Evolutionary conservation across 2,888 invertebrate genomes (phyloP), one percentile per base, ranked within the genome.

Genomic region (Drosophila monieri): DNA sequence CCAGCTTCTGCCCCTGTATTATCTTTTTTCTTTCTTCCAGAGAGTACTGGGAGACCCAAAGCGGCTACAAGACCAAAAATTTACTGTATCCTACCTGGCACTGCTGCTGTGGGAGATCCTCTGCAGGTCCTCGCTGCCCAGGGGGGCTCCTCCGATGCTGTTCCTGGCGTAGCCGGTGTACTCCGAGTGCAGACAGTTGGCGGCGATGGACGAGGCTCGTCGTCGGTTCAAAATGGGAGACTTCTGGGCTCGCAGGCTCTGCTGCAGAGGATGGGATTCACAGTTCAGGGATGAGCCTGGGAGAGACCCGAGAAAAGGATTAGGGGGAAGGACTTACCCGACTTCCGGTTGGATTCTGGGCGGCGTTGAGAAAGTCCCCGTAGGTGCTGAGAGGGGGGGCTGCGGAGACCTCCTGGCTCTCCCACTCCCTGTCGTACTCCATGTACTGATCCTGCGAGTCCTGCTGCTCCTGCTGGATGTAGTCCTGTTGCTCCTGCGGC

Each of bases 161-260:
- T 76, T 75, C 6, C 68, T 61, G 23, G 70, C 43, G 44, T 70
- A 41, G 59, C 65, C 78, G 35, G 27, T 21, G 14, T 80, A 80
- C 62, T 91, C 91, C 18, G 88, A 84, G 32, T 89, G 86, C 30
- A 91, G 71, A 21, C 90, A 73, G 74, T 88, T 90, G 25, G 88
- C 79, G 3, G 90, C 91, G 51, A 91, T 90, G 6, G 91, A 91
- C 5, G 91, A 91, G 12, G 91, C 88, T 23, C 91, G 89, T 61
- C 91, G 88, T 23, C 91, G 78, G 59, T 84, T 85, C 10, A 91
- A 58, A 18, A 90, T 87, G 14, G 91, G 91, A 10, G 91, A 91
- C 51, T 89, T 91, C 57, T 89, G 88, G n/a, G 55, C 15, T 0
- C 64, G 55, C 4, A 66, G n/a, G 37, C 37, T 70, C 68, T 67